phyloP scores from a whole-genome alignment of 2,113 vertebrate genomes.

The Siniperca knerii region DNA sequence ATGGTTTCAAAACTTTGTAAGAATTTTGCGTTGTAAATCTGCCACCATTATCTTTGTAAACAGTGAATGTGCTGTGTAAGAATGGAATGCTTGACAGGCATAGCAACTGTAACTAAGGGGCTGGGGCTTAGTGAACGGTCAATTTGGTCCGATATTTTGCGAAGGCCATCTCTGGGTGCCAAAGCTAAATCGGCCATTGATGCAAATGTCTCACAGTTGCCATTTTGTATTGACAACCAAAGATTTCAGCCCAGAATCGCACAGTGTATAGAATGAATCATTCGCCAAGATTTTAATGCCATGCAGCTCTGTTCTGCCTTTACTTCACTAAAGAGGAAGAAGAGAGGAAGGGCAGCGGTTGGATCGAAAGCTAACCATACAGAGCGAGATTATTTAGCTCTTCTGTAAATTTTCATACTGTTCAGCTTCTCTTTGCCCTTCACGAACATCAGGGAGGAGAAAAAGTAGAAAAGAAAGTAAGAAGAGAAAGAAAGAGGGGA shows the following conservation, averaged over 20 bases:
- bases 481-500: not conserved
- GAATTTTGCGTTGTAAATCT: not conserved
- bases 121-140: too few species aligned
- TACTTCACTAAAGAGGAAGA: not conserved
- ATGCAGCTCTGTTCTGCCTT: not conserved
- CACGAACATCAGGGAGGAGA: slow-evolving; percentile 18
- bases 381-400: not conserved
- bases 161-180: not conserved
- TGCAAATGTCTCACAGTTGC: not conserved
- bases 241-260: not conserved
- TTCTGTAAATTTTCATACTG: slow-evolving; percentile 11
- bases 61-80: not conserved
- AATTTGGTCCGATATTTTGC: not conserved
- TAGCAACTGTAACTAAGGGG: not conserved
- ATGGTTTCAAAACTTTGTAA: too few species aligned
- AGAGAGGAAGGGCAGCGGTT: not conserved
- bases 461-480: slow-evolving; percentile 9
- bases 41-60: not conserved
- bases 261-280: not conserved
- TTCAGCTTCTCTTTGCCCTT: slow-evolving; percentile 39
- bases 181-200: not conserved
- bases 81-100: not conserved
- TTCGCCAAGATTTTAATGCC: too few species aligned
- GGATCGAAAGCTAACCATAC: not conserved
- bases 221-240: not conserved